phyloP scores from a whole-genome alignment of 2,797 vertebrate genomes.

The Xyrichtys novacula region DNA sequence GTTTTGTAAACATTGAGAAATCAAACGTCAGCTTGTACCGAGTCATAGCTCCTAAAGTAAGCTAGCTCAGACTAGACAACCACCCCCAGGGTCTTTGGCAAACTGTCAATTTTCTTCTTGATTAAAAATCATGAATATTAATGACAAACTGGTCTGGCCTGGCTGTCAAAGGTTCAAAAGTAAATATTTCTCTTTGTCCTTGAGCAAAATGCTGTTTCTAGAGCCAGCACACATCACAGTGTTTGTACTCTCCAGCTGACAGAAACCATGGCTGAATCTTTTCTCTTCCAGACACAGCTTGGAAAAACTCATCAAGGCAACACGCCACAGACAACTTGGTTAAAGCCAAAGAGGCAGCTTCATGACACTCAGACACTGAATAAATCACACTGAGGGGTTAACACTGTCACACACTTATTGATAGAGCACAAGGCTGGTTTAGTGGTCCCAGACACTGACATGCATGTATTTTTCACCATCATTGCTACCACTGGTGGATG shows the following conservation, averaged over 20 bases:
- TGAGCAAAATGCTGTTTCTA: conserved; percentile 8
- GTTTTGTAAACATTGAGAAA: no score
- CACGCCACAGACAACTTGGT: conserved; percentile 53
- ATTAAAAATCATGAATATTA: conserved; percentile 1
- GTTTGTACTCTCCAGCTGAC: conserved; percentile 34
- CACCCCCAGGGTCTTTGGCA: no score
- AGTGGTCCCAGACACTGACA: conserved; percentile 8
- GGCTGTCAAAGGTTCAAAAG: not conserved
- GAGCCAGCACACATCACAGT: not conserved
- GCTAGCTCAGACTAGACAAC: no score
- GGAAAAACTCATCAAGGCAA: conserved; percentile 29
- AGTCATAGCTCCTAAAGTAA: no score
- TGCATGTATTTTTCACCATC: not conserved
- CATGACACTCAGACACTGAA: conserved; percentile 13
- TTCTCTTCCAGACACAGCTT: conserved; percentile 21
- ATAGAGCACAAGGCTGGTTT: not conserved
- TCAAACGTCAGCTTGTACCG: no score
- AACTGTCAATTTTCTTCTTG: not conserved
- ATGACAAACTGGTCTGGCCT: not conserved
- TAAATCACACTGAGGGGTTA: conserved; percentile 48
- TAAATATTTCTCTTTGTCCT: not conserved
- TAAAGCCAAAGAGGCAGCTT: conserved; percentile 27
- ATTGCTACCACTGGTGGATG: not conserved
- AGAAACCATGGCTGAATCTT: conserved; percentile 8
- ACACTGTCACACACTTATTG: conserved; percentile 39